Evolutionary conservation across 2,888 invertebrate species (phyloP).

Genomic region (Brachypalpus laphriformis): DNA sequence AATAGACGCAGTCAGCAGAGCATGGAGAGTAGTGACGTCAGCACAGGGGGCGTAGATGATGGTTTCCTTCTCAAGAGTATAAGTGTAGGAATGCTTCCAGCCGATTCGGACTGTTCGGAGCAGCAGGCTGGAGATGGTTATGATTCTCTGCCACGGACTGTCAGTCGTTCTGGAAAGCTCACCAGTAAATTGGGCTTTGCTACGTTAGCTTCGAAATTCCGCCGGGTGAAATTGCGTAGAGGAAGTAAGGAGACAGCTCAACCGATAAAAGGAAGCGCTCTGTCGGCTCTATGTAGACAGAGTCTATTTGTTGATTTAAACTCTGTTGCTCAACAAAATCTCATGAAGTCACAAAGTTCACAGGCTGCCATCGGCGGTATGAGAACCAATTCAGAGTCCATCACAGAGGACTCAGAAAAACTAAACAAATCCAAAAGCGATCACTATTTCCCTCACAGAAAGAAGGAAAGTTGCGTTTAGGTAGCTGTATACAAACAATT

Average conservation of each 20-base stretch:
- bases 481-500: constrained; percentile 63
- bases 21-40: constrained; percentile 86
- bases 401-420: constrained; percentile 75
- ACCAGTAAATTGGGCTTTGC: constrained; percentile 84
- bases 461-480: constrained; percentile 81
- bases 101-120: constrained; percentile 77
- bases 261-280: constrained; percentile 84
- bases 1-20: constrained; percentile 85
- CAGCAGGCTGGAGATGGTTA: constrained; percentile 82
- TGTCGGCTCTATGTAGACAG: constrained; percentile 89
- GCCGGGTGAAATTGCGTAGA: constrained; percentile 84
- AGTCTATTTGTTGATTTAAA: constrained; percentile 87
- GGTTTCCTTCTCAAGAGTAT: constrained; percentile 87
- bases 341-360: constrained; percentile 80
- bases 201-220: constrained; percentile 85
- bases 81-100: constrained; percentile 89
- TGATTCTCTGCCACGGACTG: constrained; percentile 84
- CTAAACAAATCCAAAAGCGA: constrained; percentile 81
- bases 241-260: constrained; percentile 78
- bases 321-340: constrained; percentile 75
- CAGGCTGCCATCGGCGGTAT: constrained; percentile 76
- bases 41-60: constrained; percentile 80
- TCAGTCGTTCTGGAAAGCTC: constrained; percentile 80
- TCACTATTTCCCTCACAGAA: constrained; percentile 78
- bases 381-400: constrained; percentile 32